phyloP scores from a whole-genome alignment of 2,888 invertebrate genomes.

The Ormyrus nitidulus region DNA sequence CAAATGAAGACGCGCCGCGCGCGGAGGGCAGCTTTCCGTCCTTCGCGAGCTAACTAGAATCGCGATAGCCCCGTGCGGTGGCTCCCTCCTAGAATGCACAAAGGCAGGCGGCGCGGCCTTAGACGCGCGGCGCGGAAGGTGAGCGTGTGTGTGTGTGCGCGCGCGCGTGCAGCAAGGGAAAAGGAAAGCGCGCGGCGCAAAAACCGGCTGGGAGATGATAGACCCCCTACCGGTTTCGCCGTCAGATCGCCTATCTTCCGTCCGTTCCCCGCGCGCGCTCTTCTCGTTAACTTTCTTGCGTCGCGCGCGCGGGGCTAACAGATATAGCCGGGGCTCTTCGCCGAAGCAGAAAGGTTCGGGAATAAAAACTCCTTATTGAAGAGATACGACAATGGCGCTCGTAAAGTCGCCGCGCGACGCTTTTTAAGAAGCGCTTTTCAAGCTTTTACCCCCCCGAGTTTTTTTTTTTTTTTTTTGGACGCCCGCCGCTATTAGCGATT shows the following conservation, averaged over 20 bases:
- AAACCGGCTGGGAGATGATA: slow-evolving; percentile 68
- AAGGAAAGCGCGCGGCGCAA: slow-evolving; percentile 66
- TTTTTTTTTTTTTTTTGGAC: too few species aligned
- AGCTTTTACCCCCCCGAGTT: too few species aligned
- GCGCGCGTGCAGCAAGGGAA: slow-evolving; percentile 2
- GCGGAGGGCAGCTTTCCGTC: slow-evolving; percentile 30
- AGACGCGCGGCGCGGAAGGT: too few species aligned
- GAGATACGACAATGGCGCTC: slow-evolving; percentile 34
- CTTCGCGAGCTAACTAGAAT: slow-evolving; percentile 41
- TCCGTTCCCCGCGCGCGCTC: background rate
- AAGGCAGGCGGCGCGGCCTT: background rate
- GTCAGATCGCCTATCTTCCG: slow-evolving; percentile 59
- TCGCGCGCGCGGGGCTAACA: too few species aligned
- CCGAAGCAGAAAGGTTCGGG: background rate
- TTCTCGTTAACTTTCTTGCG: too few species aligned
- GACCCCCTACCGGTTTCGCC: slow-evolving; percentile 70
- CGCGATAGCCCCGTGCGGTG: slow-evolving; percentile 10
- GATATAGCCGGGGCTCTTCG: slow-evolving; percentile 26
- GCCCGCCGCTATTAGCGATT: too few species aligned
- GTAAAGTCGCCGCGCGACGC: slow-evolving; percentile 17
- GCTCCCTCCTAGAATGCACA: slow-evolving; percentile 13
- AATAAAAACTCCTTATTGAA: slow-evolving; percentile 46
- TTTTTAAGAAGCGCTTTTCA: too few species aligned
- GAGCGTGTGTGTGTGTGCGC: slow-evolving; percentile 4
- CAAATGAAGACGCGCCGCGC: slow-evolving; percentile 32